Percentiles rank a stretch among this genome's conserved stretches.
Conservation (phyloP, 2,113 vertebrate genomes). For the Entosphenus tridentatus region DNA sequence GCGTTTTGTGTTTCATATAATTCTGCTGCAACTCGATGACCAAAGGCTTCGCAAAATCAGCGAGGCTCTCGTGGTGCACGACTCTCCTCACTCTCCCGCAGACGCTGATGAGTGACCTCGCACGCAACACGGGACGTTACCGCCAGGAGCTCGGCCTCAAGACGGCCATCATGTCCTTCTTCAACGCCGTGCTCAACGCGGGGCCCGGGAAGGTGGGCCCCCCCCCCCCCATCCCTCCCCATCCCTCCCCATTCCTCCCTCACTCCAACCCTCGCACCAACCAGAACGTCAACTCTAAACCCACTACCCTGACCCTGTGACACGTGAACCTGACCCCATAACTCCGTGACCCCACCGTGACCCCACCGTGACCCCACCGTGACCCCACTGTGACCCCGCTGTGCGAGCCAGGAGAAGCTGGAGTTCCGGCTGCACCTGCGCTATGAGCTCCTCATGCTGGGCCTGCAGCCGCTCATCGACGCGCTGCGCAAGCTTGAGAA, state of each 20-base stretch:
- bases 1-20: neutral
- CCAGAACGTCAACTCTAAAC: neutral
- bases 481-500: conserved; percentile 89
- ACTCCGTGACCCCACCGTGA: neutral
- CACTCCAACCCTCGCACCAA: neutral
- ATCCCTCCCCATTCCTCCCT: neutral
- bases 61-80: neutral
- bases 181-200: conserved; percentile 88
- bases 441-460: conserved; percentile 94
- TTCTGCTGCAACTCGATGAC: neutral
- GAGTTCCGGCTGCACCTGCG: conserved; percentile 92
- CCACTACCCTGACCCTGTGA: neutral
- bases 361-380: neutral
- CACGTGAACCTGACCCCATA: neutral
- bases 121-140: conserved; percentile 75
- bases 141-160: conserved; percentile 91
- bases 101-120: conserved; percentile 84
- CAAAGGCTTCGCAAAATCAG: neutral
- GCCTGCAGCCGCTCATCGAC: conserved; percentile 92
- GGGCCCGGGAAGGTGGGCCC: conserved; percentile 71
- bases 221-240: neutral
- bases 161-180: conserved; percentile 98
- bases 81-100: conserved; percentile 14
- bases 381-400: too few species aligned
- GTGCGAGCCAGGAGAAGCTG: conserved; percentile 46